phyloP scores from a whole-genome alignment of 1,140 invertebrate genomes.

The Solen grandis region DNA sequence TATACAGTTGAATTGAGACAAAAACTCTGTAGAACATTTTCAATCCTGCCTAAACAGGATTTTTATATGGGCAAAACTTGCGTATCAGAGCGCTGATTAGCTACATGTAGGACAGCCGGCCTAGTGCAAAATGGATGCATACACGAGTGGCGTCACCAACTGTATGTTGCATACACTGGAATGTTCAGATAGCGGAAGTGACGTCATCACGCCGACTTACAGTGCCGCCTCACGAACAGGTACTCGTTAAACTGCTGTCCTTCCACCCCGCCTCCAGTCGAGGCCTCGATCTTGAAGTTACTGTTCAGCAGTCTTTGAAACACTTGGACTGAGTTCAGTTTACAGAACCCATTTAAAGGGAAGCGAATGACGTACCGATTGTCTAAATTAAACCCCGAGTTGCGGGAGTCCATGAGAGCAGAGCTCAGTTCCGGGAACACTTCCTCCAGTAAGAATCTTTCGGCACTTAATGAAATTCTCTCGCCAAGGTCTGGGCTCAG shows the following conservation, averaged over 20 bases:
- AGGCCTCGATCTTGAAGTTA: slow-evolving; percentile 90
- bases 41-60: too few relatives aligned
- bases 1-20: too few relatives aligned
- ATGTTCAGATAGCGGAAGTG: too few relatives aligned
- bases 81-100: too few relatives aligned
- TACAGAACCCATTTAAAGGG: slow-evolving; percentile 95
- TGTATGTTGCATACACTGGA: too few relatives aligned
- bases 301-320: slow-evolving; percentile 93
- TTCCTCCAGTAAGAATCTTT: slow-evolving; percentile 88
- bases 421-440: slow-evolving; percentile 94
- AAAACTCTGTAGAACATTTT: too few relatives aligned
- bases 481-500: slow-evolving; percentile 94
- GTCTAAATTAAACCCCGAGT: slow-evolving; percentile 92
- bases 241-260: slow-evolving; percentile 96
- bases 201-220: too few relatives aligned
- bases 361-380: slow-evolving; percentile 93
- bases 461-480: slow-evolving; percentile 91
- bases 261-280: slow-evolving; percentile 93
- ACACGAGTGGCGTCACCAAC: too few relatives aligned
- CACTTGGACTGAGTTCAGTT: slow-evolving; percentile 94
- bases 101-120: too few relatives aligned
- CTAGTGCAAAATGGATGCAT: too few relatives aligned
- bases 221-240: slow-evolving; percentile 84
- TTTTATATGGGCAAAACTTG: too few relatives aligned
- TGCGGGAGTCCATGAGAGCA: slow-evolving; percentile 90